Evolutionary conservation across 2,797 vertebrate genomes (phyloP).

Genomic region (Enteromius treurensis): DNA sequence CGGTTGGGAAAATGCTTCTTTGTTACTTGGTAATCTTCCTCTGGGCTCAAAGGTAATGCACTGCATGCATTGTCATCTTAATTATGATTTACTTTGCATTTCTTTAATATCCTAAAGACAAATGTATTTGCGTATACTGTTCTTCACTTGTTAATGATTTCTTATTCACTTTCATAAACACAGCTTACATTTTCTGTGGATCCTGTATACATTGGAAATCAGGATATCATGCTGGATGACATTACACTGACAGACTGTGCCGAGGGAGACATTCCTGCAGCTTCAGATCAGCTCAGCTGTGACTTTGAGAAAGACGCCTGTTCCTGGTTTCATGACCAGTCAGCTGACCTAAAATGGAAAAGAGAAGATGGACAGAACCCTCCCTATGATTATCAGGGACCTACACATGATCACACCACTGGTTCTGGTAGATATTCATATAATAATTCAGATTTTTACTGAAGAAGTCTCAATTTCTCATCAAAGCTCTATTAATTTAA

Average conservation of each 20-base stretch:
- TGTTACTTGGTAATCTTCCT: slow-evolving; percentile 73
- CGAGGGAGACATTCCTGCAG: slow-evolving; percentile 71
- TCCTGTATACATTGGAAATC: rapidly evolving
- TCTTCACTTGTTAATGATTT: neutral
- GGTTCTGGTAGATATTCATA: slow-evolving; percentile 64
- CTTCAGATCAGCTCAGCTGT: slow-evolving; percentile 73
- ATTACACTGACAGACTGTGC: slow-evolving; percentile 71
- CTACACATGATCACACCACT: slow-evolving; percentile 63
- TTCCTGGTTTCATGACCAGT: slow-evolving; percentile 76
- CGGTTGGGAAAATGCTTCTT: slow-evolving; percentile 70
- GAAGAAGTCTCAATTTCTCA: neutral
- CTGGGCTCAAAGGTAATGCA: slow-evolving; percentile 73
- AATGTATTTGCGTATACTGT: neutral
- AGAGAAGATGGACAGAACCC: slow-evolving; percentile 26
- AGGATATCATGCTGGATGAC: slow-evolving; percentile 76
- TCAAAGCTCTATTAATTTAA: neutral
- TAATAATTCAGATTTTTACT: neutral
- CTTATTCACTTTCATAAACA: slow-evolving; percentile 14
- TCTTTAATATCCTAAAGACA: neutral
- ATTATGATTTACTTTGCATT: neutral
- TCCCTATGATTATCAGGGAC: neutral
- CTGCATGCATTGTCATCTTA: neutral
- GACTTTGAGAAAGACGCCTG: slow-evolving; percentile 76
- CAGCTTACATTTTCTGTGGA: slow-evolving; percentile 69
- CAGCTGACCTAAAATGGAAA: slow-evolving; percentile 67